Base-by-base conservation (phyloP, 2,797 vertebrate genomes). In the Moxostoma hubbsi region DNA sequence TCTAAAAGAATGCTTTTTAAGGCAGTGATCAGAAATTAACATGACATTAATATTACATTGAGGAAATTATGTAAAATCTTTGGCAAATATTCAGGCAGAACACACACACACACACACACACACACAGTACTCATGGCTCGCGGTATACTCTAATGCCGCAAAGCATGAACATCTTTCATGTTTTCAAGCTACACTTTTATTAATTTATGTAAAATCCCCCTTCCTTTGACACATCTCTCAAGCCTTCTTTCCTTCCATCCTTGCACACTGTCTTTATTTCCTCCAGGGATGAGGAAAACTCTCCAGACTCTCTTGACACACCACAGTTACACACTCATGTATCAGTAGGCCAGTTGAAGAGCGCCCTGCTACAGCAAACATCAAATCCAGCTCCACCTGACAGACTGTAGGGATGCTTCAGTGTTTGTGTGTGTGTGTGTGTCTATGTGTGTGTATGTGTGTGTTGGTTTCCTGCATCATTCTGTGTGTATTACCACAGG, bases 281-380 rank as follows among this genome's bases (percentile, higher is more conserved):
- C 73, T 68, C 9, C 89, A 94, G 92, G 87, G 90, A 84, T 69
- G 83, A 84, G 88, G 89, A 89, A 79, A 88, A 81, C 54, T 80
- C 80, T 64, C 51, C 43, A 58, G 77, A 83, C 72, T 49, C 80
- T 76, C 79, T 58, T 9, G 79, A 89, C 6, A 73, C 75, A 72
- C 88, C 82, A 1, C 91, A 91, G 85, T 90, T 95, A 82, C 90
- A 85, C 87, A 94, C 93, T 77, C 89, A 87, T n/a, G 92, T 95
- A 87, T 95, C 93, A 11, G 93, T 95, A 84, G 93, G 91, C 63
- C 89, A 90, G 88, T 87, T 94, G 82, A 93, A 89, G 86, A 93
- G 83, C 18, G 80, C 84, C 71, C 90, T 94, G 45, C 88, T 94
- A 82, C 88, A 90, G 81, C 92, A 93, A 90, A 90, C 85, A 63